A percentile compares a stretch with the other conserved stretches of the same genome.
These are phyloP conservation scores for Xestia c-nigrum DNA, from an alignment of 2,888 invertebrate species.

Conservation along the genomic window DNA sequence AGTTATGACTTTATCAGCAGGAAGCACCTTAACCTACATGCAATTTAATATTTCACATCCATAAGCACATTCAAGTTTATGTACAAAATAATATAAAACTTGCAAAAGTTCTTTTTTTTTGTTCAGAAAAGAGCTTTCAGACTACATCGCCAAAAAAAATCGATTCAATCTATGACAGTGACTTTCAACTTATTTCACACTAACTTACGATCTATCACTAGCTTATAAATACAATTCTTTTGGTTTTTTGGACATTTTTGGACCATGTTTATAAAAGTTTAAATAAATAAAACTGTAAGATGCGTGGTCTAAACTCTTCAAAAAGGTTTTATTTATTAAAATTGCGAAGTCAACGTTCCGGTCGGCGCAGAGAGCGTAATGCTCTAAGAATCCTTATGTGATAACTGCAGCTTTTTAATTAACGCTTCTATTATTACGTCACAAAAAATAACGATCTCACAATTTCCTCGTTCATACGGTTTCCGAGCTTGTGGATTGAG, in stretches of 20 bases:
- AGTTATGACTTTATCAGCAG: constrained; percentile 23
- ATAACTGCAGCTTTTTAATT: constrained; percentile 84
- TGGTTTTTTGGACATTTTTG: too few species aligned
- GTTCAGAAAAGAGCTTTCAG: too few species aligned
- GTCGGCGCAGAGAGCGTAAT: constrained; percentile 20
- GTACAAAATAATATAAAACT: background rate
- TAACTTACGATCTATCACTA: too few species aligned
- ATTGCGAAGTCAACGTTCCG: constrained; percentile 15
- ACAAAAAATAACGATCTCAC: constrained; percentile 77
- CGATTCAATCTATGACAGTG: too few species aligned
- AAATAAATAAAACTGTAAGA: constrained; percentile 2
- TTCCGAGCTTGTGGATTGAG: constrained; percentile 68
- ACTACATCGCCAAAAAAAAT: too few species aligned
- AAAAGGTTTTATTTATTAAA: constrained; percentile 35
- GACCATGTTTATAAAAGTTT: background rate
- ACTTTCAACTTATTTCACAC: too few species aligned
- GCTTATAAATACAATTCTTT: too few species aligned
- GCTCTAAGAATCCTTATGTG: constrained; percentile 73
- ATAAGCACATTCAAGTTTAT: background rate
- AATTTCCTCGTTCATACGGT: constrained; percentile 75
- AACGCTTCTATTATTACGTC: constrained; percentile 78
- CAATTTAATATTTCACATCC: constrained; percentile 10
- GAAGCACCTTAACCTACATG: constrained; percentile 29
- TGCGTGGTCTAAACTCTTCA: constrained; percentile 7
- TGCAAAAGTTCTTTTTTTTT: background rate